Conservation (phyloP, 2,888 invertebrate genomes). For the Cataglyphis albicans region DNA sequence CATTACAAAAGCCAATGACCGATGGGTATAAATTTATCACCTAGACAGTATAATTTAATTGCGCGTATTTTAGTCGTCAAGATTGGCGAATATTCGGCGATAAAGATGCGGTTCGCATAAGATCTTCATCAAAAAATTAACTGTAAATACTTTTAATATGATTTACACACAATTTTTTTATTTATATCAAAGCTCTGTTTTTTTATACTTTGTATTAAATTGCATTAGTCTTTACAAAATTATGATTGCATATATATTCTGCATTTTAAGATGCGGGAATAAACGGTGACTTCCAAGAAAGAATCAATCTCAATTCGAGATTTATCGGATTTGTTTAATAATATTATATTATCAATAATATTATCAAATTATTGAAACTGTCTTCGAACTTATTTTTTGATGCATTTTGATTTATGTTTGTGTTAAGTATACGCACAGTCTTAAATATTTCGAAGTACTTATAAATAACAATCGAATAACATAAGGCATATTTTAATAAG, state of each 20-base stretch:
- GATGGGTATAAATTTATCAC: constrained; percentile 11
- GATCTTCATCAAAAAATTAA: not conserved
- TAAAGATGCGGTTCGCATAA: not conserved
- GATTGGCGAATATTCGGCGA: not conserved
- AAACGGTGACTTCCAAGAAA: constrained; percentile 21
- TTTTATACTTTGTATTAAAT: constrained; percentile 13
- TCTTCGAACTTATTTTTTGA: not conserved
- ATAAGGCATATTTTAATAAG: not conserved
- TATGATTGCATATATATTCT: not conserved
- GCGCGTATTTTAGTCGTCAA: constrained; percentile 1
- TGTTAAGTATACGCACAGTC: not conserved
- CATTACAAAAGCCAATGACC: constrained; percentile 21
- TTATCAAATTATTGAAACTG: constrained; percentile 4
- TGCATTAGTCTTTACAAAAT: not conserved
- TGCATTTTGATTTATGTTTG: constrained; percentile 3
- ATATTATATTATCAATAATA: not conserved
- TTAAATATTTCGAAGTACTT: not conserved
- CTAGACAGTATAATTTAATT: not conserved
- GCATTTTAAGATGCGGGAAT: not conserved
- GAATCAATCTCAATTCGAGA: not conserved
- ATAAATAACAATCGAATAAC: not conserved
- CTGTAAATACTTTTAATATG: not conserved
- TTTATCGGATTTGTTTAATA: not conserved
- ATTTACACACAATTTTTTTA: not conserved
- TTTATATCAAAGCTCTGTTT: not conserved